Base-by-base conservation (phyloP, 2,888 invertebrate genomes). In the Mimumesa dahlbomi region DNA sequence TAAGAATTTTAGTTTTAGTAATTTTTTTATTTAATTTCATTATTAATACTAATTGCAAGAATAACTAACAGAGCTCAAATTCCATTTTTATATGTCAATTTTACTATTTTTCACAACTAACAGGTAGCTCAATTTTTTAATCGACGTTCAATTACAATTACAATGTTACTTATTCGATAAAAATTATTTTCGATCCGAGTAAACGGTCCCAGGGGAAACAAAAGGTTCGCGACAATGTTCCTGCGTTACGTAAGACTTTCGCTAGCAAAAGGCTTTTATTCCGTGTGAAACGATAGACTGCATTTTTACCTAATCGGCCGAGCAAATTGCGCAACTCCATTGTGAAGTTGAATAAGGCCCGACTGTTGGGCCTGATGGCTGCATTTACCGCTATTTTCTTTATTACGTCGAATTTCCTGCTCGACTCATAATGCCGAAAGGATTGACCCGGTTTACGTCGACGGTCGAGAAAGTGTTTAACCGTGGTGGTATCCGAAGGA, bases 381-480 rank as follows among this genome's bases (percentile, higher is more conserved):
- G 42, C 62, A 11, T 48, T 69, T 46, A 50, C 75, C 57, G 59
- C 31, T 62, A 75, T 73, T 81, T 81, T 81, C 81, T 70, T 64
- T 62, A 72, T 79, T 69, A 63, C 73, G 58, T 62, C 45, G 43
- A 66, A 76, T 76, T 79, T 73, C 73, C 78, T 67, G 68, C 48
- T 58, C 53, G 57, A 13, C 29, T 40, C 54, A 25, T 48, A 64
- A 71, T 21, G 54, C 64, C 73, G 63, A 65, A 63, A 61, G 64
- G 68, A 71, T 56, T 64, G 71, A 69, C 68, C 75, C 68, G 63
- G 53, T 79, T 73, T 52, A 16, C 58, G 52, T 40, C 48, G 58
- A 42, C 25, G 46, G 57, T 43, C 48, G 59, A 43, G 50, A 65
- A 62, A 70, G 62, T 45, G 45, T 48, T 56, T 34, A 21, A 18